phyloP scores from a whole-genome alignment of 2,888 invertebrate species.

The Micropterix aruncella region DNA sequence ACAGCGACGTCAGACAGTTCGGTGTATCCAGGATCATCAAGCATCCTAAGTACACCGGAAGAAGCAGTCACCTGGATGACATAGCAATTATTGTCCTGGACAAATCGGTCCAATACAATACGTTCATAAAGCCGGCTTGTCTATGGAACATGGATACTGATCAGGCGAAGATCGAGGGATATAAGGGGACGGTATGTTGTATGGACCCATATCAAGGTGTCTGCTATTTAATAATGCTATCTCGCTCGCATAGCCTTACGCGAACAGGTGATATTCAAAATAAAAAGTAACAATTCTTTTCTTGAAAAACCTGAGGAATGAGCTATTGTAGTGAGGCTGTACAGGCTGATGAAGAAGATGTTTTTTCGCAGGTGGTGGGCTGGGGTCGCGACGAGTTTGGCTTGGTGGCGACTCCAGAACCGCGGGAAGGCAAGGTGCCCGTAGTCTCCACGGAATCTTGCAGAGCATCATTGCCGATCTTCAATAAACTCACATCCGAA shows the following conservation, averaged over 20 bases:
- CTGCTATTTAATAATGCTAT: no score
- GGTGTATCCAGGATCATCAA: not conserved
- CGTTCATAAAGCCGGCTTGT: constrained; percentile 40
- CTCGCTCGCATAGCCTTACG: no score
- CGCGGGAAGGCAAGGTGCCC: constrained; percentile 35
- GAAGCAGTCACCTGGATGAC: constrained; percentile 25
- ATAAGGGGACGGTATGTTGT: constrained; percentile 24
- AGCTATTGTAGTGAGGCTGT: no score
- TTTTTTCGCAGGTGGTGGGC: constrained; percentile 44
- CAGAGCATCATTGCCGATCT: constrained; percentile 33
- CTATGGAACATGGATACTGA: constrained; percentile 36
- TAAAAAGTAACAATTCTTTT: no score
- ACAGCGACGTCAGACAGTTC: constrained; percentile 20
- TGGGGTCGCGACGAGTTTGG: constrained; percentile 42
- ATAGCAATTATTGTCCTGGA: constrained; percentile 38
- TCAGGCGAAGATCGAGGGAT: constrained; percentile 23
- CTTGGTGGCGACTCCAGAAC: constrained; percentile 28
- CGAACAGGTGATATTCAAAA: no score
- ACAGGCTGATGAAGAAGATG: no score
- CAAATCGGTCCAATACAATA: constrained; percentile 28
- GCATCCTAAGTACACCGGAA: not conserved
- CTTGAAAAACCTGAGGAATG: no score
- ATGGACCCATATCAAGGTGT: no score
- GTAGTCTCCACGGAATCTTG: constrained; percentile 42
- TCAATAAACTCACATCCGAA: constrained; percentile 31